Percentiles rank a stretch among this genome's conserved stretches.
These are phyloP conservation scores for Athalia circularis DNA, from an alignment of 2,888 invertebrate genomes.

Conservation along the genomic window DNA sequence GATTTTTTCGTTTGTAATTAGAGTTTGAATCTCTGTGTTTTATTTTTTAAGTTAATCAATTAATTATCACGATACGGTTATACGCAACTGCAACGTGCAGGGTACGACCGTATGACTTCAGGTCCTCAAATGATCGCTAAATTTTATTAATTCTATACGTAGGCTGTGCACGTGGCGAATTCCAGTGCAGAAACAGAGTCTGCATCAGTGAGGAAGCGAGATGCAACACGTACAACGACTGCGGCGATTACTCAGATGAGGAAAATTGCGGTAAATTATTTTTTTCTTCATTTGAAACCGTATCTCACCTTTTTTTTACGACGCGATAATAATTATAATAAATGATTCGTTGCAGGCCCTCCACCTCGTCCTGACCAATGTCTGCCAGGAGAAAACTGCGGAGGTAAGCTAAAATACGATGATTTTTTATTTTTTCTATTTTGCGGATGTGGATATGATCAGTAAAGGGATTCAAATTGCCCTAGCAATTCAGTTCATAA, in stretches of 20 bases:
- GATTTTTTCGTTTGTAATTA: conserved; percentile 34
- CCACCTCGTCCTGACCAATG: neutral
- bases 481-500: too few relatives aligned
- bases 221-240: conserved; percentile 74
- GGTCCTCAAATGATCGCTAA: conserved; percentile 23
- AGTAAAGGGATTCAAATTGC: too few relatives aligned
- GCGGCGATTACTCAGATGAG: conserved; percentile 75
- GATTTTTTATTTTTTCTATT: neutral
- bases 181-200: conserved; percentile 81
- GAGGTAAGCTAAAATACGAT: neutral
- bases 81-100: too few relatives aligned
- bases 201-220: conserved; percentile 75
- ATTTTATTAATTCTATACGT: conserved; percentile 54
- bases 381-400: neutral
- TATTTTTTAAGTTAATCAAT: neutral
- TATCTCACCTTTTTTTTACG: neutral
- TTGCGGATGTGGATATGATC: neutral
- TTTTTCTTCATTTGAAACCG: neutral
- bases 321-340: too few relatives aligned
- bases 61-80: too few relatives aligned
- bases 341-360: too few relatives aligned
- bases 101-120: conserved; percentile 44
- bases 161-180: conserved; percentile 82
- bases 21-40: conserved; percentile 41
- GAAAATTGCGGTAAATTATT: conserved; percentile 62